A percentile compares a stretch with the other conserved stretches of the same genome.
Evolutionary conservation across 2,888 invertebrate species (phyloP).

Genomic region (Drosophila borealis): DNA sequence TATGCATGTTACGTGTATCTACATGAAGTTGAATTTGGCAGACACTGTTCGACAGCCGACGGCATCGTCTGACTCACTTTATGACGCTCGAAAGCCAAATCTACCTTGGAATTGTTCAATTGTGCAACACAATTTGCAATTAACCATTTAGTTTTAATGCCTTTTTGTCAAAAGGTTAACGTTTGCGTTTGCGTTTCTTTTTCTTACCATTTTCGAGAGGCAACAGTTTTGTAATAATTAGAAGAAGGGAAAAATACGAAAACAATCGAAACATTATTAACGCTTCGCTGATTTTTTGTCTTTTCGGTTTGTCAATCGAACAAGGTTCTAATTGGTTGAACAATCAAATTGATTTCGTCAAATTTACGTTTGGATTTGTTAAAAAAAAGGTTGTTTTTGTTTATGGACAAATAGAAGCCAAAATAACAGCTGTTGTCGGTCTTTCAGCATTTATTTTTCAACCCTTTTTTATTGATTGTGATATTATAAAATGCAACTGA

Average conservation of each 20-base stretch:
- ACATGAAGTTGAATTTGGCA: neutral
- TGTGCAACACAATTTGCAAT: constrained; percentile 57
- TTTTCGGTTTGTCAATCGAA: constrained; percentile 11
- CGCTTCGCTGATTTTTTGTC: constrained; percentile 50
- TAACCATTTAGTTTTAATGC: constrained; percentile 46
- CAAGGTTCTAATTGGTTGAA: constrained; percentile 37
- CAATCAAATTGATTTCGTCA: constrained; percentile 51
- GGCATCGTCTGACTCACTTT: constrained; percentile 23
- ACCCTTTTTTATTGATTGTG: neutral
- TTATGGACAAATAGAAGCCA: neutral
- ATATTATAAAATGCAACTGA: too few species aligned
- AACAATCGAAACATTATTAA: constrained; percentile 50
- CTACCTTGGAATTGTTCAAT: constrained; percentile 54
- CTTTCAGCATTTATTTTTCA: neutral
- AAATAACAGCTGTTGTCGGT: neutral
- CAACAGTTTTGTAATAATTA: constrained; percentile 42
- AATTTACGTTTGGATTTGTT: constrained; percentile 47
- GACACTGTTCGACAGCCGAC: neutral
- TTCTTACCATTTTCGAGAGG: constrained; percentile 22
- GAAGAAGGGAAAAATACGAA: constrained; percentile 4
- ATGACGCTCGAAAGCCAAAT: constrained; percentile 9
- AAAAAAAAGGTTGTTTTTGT: constrained; percentile 2
- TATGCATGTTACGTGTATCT: constrained; percentile 10
- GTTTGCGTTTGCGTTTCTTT: constrained; percentile 17
- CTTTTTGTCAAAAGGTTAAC: constrained; percentile 45